These are phyloP conservation scores for Barnardius zonarius DNA, from an alignment of 2,113 vertebrate species.

Conservation along the genomic window DNA sequence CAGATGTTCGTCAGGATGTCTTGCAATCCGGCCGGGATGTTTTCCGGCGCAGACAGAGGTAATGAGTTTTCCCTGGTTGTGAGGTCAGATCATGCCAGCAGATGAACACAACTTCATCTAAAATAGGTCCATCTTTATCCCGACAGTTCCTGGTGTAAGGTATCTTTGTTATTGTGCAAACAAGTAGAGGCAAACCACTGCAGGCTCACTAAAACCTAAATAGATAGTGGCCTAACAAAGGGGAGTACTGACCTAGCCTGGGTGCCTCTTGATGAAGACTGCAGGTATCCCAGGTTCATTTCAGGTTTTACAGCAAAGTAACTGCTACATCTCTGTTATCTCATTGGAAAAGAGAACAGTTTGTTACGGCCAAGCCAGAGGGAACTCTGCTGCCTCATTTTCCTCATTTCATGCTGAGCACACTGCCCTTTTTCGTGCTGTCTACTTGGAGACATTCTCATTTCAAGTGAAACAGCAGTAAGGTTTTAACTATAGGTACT, in stretches of 20 bases:
- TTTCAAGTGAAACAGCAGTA: background rate
- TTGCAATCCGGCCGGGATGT: slow-evolving; percentile 77
- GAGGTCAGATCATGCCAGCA: background rate
- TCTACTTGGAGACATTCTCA: background rate
- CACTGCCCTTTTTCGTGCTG: background rate
- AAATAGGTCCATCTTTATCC: background rate
- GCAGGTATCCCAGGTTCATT: background rate
- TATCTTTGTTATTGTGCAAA: background rate
- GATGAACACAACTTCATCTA: no score
- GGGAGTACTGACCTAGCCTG: background rate
- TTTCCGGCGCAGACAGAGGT: slow-evolving; percentile 85
- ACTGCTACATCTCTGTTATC: background rate
- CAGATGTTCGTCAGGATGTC: slow-evolving; percentile 86
- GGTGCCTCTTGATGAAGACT: background rate
- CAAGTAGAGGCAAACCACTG: background rate
- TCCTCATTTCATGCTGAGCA: background rate
- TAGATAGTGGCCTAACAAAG: background rate
- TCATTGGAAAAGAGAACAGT: background rate
- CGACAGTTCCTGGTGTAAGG: background rate
- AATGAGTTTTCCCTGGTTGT: background rate
- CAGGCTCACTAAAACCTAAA: background rate
- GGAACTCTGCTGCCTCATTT: background rate
- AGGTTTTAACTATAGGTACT: background rate
- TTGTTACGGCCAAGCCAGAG: background rate
- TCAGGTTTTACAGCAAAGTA: background rate